These are phyloP conservation scores for Nipponacmea schrenckii DNA, from an alignment of 2,888 invertebrate species.

Conservation along the genomic window DNA sequence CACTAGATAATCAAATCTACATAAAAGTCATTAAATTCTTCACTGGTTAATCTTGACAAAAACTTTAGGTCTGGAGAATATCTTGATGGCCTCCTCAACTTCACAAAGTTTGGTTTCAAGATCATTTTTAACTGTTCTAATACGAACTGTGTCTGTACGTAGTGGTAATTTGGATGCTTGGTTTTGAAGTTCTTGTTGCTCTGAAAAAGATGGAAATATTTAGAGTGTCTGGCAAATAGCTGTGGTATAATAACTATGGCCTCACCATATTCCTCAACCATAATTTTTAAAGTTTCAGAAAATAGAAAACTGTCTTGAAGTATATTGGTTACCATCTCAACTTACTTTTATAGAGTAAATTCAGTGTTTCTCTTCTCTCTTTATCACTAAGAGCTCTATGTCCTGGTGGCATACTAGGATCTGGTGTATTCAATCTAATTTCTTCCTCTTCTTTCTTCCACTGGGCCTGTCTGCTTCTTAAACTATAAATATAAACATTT, in stretches of 20 bases:
- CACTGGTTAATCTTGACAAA: conserved; percentile 70
- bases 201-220: conserved; percentile 44
- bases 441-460: conserved; percentile 68
- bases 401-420: conserved; percentile 75
- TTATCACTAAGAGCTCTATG: conserved; percentile 83
- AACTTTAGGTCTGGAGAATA: conserved; percentile 89
- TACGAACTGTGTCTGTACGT: conserved; percentile 84
- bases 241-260: too few relatives aligned
- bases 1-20: too few relatives aligned
- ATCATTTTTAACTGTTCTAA: conserved; percentile 83
- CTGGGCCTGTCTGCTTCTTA: conserved; percentile 69
- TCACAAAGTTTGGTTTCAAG: conserved; percentile 86
- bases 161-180: conserved; percentile 89
- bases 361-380: conserved; percentile 83
- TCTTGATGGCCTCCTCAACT: conserved; percentile 89
- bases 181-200: conserved; percentile 75
- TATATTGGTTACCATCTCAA: too few relatives aligned
- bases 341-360: conserved; percentile 82
- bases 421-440: conserved; percentile 63
- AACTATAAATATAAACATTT: conserved; percentile 39
- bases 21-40: background rate
- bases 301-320: too few relatives aligned
- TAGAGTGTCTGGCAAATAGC: too few relatives aligned
- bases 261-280: too few relatives aligned
- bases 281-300: too few relatives aligned